Evolutionary conservation across 2,797 vertebrate genomes (phyloP), one percentile per base, ranked within the genome.

Genomic region (Sandelia bainsii): DNA sequence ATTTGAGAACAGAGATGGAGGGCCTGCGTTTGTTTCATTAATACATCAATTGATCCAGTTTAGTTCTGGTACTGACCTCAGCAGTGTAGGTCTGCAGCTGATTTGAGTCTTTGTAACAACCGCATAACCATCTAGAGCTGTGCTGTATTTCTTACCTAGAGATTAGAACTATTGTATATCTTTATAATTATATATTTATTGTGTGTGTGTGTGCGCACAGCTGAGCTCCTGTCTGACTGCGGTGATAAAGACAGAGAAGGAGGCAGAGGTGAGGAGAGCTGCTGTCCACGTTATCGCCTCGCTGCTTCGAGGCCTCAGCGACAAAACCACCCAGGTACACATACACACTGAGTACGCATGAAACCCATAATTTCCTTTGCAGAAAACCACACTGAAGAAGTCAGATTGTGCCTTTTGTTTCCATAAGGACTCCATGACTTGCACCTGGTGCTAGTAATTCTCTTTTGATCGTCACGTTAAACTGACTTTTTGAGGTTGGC

Each of bases 201-300:
- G 45, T 62, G 68, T 69, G 34, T 56, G 17, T 51, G 19, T 29
- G 14, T 10, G 1, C 51, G 20, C 45, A 49, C 89, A 99, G 98
- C 86, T 99, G 81, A 95, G 94, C 77, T 90, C 90, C 32, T 99
- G 98, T 82, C 87, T 99, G 83, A 95, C 93, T 0, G 93, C 96
- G 2, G 54, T 97, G 51, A 95, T 96, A 64, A 96, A 92, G 86
- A 97, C 93, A 0, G 98, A 99, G 82, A 90, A 60, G 6, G 92
- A 97, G 68, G 94, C 87, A 0, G 95, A 96, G 69, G 97, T 97
- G 71, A 96, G 97, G 66, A 93, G 97, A 91, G 97, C 98, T 0
- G 97, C 96, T 0, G 87, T 99, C 68, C 96, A 98, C 0, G 96
- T 98, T 56, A 93, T 99, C 53, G 93, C 94, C 51, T 27, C 96